phyloP scores from a whole-genome alignment of 2,113 vertebrate species.

The Cyphomyrus plagiostoma region DNA sequence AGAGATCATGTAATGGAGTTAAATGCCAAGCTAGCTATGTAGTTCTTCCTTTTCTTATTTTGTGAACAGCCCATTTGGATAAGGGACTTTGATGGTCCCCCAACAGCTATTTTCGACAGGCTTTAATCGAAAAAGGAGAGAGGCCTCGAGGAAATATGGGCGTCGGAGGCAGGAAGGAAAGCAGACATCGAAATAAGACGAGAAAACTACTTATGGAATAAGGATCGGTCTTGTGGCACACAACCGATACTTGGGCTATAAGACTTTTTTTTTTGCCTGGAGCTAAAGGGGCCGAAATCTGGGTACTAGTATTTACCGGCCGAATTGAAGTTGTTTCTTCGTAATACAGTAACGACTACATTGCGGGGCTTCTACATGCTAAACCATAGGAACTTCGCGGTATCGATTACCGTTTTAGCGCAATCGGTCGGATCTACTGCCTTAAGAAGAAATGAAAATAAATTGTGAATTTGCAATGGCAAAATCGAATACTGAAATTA shows the following conservation, averaged over 20 bases:
- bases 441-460: not conserved
- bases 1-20: not conserved
- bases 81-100: slow-evolving; percentile 36
- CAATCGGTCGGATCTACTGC: not conserved
- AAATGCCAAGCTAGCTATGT: slow-evolving; percentile 1
- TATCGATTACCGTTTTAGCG: not conserved
- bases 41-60: slow-evolving; percentile 39
- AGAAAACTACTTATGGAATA: not conserved
- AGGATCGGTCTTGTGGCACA: not conserved
- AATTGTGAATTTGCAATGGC: not conserved
- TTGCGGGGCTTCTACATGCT: not conserved
- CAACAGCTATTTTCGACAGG: slow-evolving; percentile 5
- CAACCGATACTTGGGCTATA: not conserved
- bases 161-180: not conserved
- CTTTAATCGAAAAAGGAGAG: not conserved
- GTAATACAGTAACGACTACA: slow-evolving; percentile 2
- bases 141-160: slow-evolving; percentile 4
- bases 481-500: not conserved
- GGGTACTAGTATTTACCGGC: not conserved
- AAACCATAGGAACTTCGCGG: not conserved
- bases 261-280: not conserved
- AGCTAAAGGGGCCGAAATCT: not conserved
- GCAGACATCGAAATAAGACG: not conserved
- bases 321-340: not conserved
- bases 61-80: slow-evolving; percentile 36